Evolutionary conservation across 2,797 vertebrate genomes (phyloP).

Genomic region (Spatula versicolor): DNA sequence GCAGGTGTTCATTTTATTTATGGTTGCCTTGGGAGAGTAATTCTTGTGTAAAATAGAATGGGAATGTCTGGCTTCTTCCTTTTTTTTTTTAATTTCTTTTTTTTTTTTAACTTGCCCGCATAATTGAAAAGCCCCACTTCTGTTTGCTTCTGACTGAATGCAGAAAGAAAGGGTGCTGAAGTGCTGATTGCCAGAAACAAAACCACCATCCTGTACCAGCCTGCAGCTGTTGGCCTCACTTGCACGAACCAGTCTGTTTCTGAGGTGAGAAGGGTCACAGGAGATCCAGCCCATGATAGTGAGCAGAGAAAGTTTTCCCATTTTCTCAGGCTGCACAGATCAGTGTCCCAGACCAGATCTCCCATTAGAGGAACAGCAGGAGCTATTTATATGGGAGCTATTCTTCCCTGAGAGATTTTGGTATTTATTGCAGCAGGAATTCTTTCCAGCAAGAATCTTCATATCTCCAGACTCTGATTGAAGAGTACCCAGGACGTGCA

Average conservation of each 20-base stretch:
- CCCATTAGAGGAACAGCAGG: not conserved
- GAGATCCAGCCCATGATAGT: not conserved
- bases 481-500: not conserved
- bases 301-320: not conserved
- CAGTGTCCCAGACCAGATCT: not conserved
- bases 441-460: not conserved
- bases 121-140: not conserved
- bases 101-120: not conserved
- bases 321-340: not conserved
- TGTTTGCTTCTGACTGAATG: not conserved
- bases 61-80: not conserved
- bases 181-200: not conserved
- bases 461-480: not conserved
- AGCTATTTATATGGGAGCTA: not conserved
- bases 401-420: not conserved
- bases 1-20: conserved; percentile 7
- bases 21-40: not conserved
- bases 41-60: not conserved
- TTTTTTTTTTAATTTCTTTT: not conserved
- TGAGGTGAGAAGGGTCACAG: not conserved
- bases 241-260: not conserved
- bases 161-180: not conserved
- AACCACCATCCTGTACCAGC: not conserved
- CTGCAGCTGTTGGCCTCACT: not conserved
- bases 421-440: not conserved